These are phyloP conservation scores for Bombus confusus DNA, from an alignment of 1,140 invertebrate species.

Conservation along the genomic window DNA sequence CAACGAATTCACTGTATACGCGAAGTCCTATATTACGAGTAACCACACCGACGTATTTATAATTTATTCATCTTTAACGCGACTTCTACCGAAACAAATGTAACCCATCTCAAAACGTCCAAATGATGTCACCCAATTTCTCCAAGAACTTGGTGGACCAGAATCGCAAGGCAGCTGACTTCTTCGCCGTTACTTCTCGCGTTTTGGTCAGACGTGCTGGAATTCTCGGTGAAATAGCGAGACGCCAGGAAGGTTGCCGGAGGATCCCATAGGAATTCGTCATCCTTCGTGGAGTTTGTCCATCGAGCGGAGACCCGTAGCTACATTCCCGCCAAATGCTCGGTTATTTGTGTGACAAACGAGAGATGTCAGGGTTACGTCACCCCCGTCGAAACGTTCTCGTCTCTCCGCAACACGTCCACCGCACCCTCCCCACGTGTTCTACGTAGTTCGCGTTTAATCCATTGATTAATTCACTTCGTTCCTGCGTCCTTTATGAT, in stretches of 20 bases:
- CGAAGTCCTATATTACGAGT: not conserved
- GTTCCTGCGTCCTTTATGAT: constrained; percentile 80
- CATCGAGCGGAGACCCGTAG: constrained; percentile 65
- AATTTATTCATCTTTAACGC: not conserved
- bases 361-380: constrained; percentile 78
- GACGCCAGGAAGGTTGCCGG: constrained; percentile 37
- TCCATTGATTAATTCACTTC: constrained; percentile 83
- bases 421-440: constrained; percentile 41
- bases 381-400: constrained; percentile 52
- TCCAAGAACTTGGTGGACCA: not conserved
- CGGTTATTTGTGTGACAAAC: constrained; percentile 82
- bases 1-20: not conserved
- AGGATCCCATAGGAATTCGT: constrained; percentile 72
- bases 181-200: constrained; percentile 6
- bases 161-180: not conserved
- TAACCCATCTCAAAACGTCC: not conserved
- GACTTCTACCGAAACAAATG: not conserved
- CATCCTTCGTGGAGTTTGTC: constrained; percentile 71
- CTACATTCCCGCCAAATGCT: constrained; percentile 76
- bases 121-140: not conserved
- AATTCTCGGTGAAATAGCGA: constrained; percentile 62
- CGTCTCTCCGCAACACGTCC: constrained; percentile 29
- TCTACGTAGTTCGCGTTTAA: constrained; percentile 76
- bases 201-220: constrained; percentile 18
- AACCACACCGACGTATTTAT: not conserved